Evolutionary conservation across 2,888 invertebrate species (phyloP), one percentile per base, ranked within the genome.

Genomic region (Meganola albula): DNA sequence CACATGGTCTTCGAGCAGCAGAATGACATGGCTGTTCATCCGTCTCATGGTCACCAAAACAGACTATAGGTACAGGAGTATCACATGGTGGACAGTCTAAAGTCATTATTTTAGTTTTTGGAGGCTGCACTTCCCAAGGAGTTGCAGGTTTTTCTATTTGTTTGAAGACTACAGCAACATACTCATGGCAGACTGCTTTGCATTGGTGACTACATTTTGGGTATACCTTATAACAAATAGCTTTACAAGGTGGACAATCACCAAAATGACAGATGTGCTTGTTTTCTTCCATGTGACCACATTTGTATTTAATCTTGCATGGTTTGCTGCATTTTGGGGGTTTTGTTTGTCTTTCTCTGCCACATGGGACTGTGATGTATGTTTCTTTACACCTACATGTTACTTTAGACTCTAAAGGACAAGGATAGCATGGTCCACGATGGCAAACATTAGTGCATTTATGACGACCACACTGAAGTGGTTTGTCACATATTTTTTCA

Each of bases 361-460:
- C 97, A 75, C 98, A 98, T 0, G 96, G 95, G 1, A 97, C 94
- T 6, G 88, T 90, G 8, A 94, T 82, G 24, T 88, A 89, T 1
- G 94, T 95, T 37, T 86, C 87, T 25, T 95, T 94, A 70, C 98
- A 98, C 34, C 90, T 88, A 61, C 98, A 98, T 10, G 91, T 87
- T 2, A 92, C 88, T 46, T 90, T 90, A 3, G 88, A 90, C 27
- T 91, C 92, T 34, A 90, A 73, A 1, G 89, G 90, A 54, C 96
- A 96, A 0, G 96, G 96, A 70, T 94, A 96, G 64, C 96, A 96
- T 0, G 91, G 92, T 0, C 95, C 94, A 44, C 88, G 88, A 59
- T 96, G 96, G 64, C 96, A 96, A 5, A 92, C 87, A 25, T 91
- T 92, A 2, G 87, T 76, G 59, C 96, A 96, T 69, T 95, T 96